Evolutionary conservation across 1,140 invertebrate genomes (phyloP).

Genomic region (Polyergus mexicanus): DNA sequence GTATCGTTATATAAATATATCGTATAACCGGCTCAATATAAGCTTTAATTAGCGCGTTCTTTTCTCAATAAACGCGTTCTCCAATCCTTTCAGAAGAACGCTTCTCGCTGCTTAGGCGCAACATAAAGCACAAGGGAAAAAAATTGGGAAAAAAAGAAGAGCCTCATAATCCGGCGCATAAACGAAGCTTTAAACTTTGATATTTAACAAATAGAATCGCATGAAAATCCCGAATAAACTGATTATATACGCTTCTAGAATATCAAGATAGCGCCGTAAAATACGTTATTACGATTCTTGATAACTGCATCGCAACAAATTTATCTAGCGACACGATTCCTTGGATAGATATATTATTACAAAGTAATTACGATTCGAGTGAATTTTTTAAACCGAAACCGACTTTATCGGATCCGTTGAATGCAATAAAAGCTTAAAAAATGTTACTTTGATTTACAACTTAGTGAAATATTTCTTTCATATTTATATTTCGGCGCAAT

Average conservation of each 20-base stretch:
- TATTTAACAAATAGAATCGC: slow-evolving; percentile 65
- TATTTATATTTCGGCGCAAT: neutral
- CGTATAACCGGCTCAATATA: neutral
- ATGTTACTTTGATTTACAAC: neutral
- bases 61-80: slow-evolving; percentile 14
- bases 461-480: neutral
- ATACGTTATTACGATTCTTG: slow-evolving; percentile 20
- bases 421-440: slow-evolving; percentile 2
- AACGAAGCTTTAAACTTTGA: slow-evolving; percentile 47
- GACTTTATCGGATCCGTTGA: neutral
- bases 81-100: neutral
- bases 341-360: neutral
- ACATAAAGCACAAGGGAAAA: slow-evolving; percentile 30
- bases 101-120: slow-evolving; percentile 24
- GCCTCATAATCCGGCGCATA: slow-evolving; percentile 36
- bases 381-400: slow-evolving; percentile 1
- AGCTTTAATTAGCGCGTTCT: slow-evolving; percentile 38
- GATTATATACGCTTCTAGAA: slow-evolving; percentile 60
- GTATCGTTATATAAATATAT: neutral
- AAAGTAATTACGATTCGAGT: neutral
- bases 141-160: slow-evolving; percentile 16
- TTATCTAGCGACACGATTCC: neutral
- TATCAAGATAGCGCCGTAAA: slow-evolving; percentile 25
- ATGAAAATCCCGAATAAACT: slow-evolving; percentile 52
- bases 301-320: slow-evolving; percentile 43